Conservation (phyloP, 1,140 invertebrate genomes). For the Meloidogyne floridensis region DNA sequence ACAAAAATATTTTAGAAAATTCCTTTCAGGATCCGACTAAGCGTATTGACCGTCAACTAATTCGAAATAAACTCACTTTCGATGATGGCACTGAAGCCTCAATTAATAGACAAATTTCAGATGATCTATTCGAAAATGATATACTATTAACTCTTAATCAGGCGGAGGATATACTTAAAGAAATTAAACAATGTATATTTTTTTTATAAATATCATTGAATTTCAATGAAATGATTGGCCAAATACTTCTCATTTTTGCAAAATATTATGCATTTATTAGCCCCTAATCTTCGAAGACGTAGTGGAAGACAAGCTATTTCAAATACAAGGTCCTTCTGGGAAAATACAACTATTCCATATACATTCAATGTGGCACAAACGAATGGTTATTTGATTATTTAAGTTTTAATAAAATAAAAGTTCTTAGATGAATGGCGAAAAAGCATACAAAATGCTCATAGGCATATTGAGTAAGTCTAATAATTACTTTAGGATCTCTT, state of each 20-base stretch:
- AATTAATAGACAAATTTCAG: constrained; percentile 52
- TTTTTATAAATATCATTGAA: background rate
- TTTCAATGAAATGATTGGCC: no score
- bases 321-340: constrained; percentile 51
- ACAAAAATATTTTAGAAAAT: no score
- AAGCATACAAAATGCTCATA: constrained; percentile 49
- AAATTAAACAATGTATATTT: constrained; percentile 46
- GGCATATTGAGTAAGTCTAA: constrained; percentile 48
- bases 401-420: constrained; percentile 6
- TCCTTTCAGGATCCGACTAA: constrained; percentile 28
- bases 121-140: constrained; percentile 63
- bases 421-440: constrained; percentile 54
- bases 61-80: constrained; percentile 24
- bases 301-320: constrained; percentile 57
- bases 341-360: constrained; percentile 47
- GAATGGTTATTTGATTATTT: constrained; percentile 16
- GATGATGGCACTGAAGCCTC: constrained; percentile 59
- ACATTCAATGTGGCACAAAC: constrained; percentile 43
- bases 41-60: constrained; percentile 11
- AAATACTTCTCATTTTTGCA: no score
- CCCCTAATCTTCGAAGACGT: constrained; percentile 21
- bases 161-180: constrained; percentile 52
- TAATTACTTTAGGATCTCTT: background rate
- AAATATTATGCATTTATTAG: no score
- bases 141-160: constrained; percentile 58